Conservation (phyloP, 2,797 vertebrate species). For the Epinephelus awoara region DNA sequence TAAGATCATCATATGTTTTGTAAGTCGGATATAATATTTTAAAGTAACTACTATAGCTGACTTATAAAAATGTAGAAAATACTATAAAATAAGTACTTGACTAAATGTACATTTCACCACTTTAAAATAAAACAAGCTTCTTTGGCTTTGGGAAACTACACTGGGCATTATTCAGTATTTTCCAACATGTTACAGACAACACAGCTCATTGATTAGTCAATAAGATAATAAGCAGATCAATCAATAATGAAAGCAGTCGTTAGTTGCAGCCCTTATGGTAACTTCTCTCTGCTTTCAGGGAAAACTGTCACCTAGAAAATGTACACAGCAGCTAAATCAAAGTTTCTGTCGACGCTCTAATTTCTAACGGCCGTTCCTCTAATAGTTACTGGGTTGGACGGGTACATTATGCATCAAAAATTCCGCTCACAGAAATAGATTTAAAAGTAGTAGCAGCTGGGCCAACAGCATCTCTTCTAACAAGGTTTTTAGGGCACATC, state of each 20-base stretch:
- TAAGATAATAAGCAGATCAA: not conserved
- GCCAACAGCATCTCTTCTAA: slow-evolving; percentile 71
- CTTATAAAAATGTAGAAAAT: not conserved
- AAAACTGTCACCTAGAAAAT: slow-evolving; percentile 28
- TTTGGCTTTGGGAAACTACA: not conserved
- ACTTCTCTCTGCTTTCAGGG: slow-evolving; percentile 17
- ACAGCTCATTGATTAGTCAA: not conserved
- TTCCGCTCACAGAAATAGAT: slow-evolving; percentile 67
- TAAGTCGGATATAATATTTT: too few relatives aligned
- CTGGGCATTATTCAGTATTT: slow-evolving; percentile 18
- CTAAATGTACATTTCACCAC: not conserved
- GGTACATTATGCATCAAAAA: slow-evolving; percentile 54
- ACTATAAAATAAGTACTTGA: not conserved
- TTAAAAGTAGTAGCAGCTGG: slow-evolving; percentile 71
- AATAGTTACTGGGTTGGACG: slow-evolving; percentile 60
- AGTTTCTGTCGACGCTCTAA: slow-evolving; percentile 46
- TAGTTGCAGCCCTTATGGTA: too few relatives aligned
- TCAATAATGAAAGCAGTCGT: not conserved
- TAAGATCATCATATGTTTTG: not conserved
- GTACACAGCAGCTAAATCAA: slow-evolving; percentile 44
- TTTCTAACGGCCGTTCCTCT: slow-evolving; percentile 50
- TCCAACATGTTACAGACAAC: not conserved
- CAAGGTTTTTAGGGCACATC: slow-evolving; percentile 78
- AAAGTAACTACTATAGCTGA: too few relatives aligned
- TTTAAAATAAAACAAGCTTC: slow-evolving; percentile 2